Conservation (phyloP, 2,797 vertebrate genomes). For the Astyanax mexicanus region DNA sequence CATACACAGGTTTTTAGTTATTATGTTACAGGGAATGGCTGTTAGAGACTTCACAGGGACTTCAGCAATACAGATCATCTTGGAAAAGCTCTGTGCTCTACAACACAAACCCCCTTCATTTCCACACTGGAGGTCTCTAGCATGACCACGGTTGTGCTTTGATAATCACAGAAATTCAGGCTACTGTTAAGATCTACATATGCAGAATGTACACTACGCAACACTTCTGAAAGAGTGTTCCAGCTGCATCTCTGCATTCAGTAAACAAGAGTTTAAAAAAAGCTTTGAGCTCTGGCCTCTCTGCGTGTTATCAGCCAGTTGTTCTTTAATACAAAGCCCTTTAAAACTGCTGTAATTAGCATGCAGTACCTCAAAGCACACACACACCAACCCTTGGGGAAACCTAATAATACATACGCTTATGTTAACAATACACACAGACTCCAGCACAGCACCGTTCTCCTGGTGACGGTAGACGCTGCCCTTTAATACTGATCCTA, state of each 20-base stretch:
- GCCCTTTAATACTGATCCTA: not conserved
- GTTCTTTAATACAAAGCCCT: constrained; percentile 43
- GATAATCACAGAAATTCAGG: not conserved
- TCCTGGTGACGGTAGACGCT: not conserved
- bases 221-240: not conserved
- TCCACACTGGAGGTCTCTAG: not conserved
- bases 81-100: not conserved
- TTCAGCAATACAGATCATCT: not conserved
- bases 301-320: constrained; percentile 8
- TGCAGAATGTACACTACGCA: constrained; percentile 9
- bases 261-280: constrained; percentile 4
- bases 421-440: constrained; percentile 39
- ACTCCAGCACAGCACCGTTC: constrained; percentile 23
- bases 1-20: too few species aligned
- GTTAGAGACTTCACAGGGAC: too few species aligned
- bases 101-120: not conserved
- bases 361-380: constrained; percentile 44
- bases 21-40: too few species aligned
- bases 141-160: not conserved
- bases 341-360: constrained; percentile 51
- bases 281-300: not conserved
- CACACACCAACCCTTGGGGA: constrained; percentile 11
- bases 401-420: constrained; percentile 47
- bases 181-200: constrained; percentile 17
- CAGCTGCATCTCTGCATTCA: not conserved